phyloP scores from a whole-genome alignment of 2,888 invertebrate species.

The Adineta ricciae region DNA sequence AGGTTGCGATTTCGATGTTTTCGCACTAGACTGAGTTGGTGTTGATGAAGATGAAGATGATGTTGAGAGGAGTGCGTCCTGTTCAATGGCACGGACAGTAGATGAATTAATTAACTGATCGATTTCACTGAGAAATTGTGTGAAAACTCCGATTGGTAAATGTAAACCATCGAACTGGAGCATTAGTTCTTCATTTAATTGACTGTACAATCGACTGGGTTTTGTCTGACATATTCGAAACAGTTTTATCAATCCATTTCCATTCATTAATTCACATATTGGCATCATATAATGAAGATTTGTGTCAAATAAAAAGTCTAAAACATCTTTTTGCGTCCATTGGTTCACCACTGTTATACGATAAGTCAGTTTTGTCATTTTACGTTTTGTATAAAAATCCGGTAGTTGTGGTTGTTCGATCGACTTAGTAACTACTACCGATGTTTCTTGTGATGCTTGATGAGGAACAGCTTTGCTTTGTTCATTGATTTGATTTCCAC shows the following conservation, averaged over 20 bases:
- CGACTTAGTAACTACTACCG: neutral
- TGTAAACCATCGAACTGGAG: neutral
- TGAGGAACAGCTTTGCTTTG: no score
- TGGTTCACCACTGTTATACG: neutral
- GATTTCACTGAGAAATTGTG: neutral
- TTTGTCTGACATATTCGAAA: neutral
- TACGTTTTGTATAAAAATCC: neutral
- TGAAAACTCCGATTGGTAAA: neutral
- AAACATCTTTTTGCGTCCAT: neutral
- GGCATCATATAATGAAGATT: neutral
- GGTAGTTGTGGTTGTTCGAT: neutral
- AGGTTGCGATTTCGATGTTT: no score
- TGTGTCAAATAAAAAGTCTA: neutral
- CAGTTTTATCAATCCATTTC: neutral
- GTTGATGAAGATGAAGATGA: neutral
- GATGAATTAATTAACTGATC: neutral
- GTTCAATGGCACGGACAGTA: neutral
- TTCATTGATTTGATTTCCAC: neutral
- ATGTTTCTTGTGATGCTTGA: no score
- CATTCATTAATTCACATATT: neutral
- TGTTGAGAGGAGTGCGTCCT: neutral
- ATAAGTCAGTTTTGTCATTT: neutral
- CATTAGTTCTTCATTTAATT: neutral
- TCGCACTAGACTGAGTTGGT: neutral
- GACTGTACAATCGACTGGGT: neutral